phyloP scores from a whole-genome alignment of 2,797 vertebrate species.

The Muscicapa striata region DNA sequence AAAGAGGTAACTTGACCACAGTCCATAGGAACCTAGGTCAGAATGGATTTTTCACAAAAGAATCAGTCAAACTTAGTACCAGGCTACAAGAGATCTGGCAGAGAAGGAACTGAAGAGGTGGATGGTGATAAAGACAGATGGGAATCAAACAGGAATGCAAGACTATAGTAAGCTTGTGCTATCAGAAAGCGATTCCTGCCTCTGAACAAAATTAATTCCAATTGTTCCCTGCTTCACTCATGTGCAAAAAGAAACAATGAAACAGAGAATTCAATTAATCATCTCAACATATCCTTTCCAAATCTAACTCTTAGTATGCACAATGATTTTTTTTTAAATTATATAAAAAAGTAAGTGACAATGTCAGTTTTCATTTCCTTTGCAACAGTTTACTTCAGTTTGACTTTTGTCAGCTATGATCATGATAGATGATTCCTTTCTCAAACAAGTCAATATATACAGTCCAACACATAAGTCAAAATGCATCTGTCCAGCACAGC shows the following conservation, averaged over 20 bases:
- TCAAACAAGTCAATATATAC: background rate
- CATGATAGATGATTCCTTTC: background rate
- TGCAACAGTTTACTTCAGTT: background rate
- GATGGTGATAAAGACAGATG: background rate
- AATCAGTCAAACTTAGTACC: background rate
- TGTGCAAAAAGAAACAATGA: background rate
- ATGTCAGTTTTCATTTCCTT: background rate
- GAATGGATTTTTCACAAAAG: background rate
- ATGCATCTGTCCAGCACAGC: background rate
- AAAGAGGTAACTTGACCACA: background rate
- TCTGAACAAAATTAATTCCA: background rate
- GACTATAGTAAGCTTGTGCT: background rate
- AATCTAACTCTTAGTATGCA: background rate
- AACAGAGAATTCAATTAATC: background rate
- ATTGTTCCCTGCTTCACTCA: background rate
- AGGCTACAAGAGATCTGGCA: background rate
- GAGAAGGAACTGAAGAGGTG: background rate
- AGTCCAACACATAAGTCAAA: background rate
- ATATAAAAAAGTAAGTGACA: background rate
- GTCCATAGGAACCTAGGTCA: background rate
- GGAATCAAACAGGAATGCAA: background rate
- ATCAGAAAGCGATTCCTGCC: background rate
- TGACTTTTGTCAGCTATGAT: background rate
- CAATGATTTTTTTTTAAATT: background rate
- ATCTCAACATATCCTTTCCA: background rate